Evolutionary conservation across 1,140 invertebrate genomes (phyloP).

Genomic region (Stegodyphus mimosarum): DNA sequence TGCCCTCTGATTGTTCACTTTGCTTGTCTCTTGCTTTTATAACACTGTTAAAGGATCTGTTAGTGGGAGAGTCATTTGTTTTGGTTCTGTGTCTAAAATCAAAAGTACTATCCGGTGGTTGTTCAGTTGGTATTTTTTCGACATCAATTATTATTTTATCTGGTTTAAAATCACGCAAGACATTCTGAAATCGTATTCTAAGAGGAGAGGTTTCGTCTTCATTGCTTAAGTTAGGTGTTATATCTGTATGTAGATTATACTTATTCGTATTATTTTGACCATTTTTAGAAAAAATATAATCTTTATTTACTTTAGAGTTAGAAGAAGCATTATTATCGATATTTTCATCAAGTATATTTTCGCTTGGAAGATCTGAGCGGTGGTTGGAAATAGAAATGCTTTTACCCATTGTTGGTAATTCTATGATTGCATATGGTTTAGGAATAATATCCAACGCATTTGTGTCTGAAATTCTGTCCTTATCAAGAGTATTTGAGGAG

Average conservation of each 20-base stretch:
- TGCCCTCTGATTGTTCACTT: neutral
- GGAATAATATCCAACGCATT: neutral
- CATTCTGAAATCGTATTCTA: constrained; percentile 4
- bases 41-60: neutral
- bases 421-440: neutral
- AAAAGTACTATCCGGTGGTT: neutral
- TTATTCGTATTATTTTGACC: too few relatives aligned
- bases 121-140: constrained; percentile 7
- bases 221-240: too few relatives aligned
- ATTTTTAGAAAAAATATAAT: neutral
- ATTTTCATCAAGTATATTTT: neutral
- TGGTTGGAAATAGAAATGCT: neutral
- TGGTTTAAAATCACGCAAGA: constrained; percentile 18
- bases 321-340: neutral
- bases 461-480: neutral
- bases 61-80: neutral
- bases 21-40: too few relatives aligned
- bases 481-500: too few relatives aligned
- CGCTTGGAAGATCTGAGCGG: neutral
- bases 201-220: neutral
- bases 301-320: neutral
- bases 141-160: constrained; percentile 45
- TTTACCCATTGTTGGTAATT: neutral
- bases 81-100: neutral
- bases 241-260: neutral